Evolutionary conservation across 2,113 vertebrate genomes (phyloP).

Genomic region (Ardeotis arabs): DNA sequence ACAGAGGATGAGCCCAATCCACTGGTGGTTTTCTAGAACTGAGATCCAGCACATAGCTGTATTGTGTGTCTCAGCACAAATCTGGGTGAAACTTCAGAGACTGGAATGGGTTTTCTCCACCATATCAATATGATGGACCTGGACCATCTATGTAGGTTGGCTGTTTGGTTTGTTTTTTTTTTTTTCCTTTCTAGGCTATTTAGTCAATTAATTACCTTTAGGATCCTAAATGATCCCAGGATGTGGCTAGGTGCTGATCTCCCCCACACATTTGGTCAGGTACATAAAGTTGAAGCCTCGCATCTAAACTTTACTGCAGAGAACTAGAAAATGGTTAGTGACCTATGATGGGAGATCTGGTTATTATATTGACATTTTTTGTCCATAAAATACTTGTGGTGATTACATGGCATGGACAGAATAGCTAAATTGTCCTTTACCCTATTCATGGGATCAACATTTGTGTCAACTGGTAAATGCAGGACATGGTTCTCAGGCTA

Average conservation of each 20-base stretch:
- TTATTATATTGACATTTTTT: not conserved
- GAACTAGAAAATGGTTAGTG: not conserved
- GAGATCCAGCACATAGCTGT: not conserved
- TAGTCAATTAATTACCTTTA: not conserved
- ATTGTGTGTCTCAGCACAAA: not conserved
- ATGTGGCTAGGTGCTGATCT: not conserved
- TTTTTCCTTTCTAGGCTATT: not conserved
- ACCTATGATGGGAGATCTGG: not conserved
- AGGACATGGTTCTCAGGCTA: not conserved
- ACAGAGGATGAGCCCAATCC: not conserved
- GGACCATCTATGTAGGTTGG: not conserved
- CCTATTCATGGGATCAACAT: not conserved
- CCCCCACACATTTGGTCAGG: not conserved
- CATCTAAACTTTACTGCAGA: not conserved
- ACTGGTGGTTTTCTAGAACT: not conserved
- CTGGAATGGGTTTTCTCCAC: not conserved
- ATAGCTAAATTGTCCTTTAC: not conserved
- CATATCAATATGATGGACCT: not conserved
- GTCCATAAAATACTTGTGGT: not conserved
- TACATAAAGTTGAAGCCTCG: not conserved
- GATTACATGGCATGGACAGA: not conserved
- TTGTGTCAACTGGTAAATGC: not conserved
- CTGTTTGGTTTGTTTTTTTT: not conserved
- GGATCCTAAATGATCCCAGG: not conserved
- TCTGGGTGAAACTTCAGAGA: not conserved